Percentiles rank a stretch among this genome's conserved stretches.
Conservation (phyloP, 2,888 invertebrate genomes). For the Caenorhabditis sulstoni region DNA sequence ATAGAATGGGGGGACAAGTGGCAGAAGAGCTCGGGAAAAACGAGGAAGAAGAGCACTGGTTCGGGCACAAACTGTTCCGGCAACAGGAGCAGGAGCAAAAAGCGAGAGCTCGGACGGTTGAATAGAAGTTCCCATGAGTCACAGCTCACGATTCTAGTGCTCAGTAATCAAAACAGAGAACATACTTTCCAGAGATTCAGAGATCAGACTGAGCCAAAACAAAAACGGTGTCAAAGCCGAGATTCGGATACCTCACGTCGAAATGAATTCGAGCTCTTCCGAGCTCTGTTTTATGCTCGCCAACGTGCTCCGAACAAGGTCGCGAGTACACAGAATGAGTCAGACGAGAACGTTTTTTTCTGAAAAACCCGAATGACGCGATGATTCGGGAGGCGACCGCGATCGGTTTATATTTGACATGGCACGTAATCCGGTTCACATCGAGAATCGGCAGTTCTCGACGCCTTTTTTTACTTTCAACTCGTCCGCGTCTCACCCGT, state of each 20-base stretch:
- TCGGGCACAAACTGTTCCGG: too few relatives aligned
- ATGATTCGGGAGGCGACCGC: constrained; percentile 30
- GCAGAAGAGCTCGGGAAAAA: constrained; percentile 25
- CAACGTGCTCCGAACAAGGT: constrained; percentile 10
- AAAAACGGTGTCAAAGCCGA: too few relatives aligned
- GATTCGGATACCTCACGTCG: too few relatives aligned
- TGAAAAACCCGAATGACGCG: constrained; percentile 13
- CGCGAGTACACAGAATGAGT: constrained; percentile 17
- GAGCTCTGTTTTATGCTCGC: not conserved
- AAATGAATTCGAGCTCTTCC: not conserved
- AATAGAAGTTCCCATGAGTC: too few relatives aligned
- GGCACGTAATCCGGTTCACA: constrained; percentile 58
- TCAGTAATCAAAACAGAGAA: too few relatives aligned
- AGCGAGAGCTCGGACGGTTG: too few relatives aligned
- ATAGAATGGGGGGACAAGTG: constrained; percentile 29
- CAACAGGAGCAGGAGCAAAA: too few relatives aligned
- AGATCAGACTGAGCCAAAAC: too few relatives aligned
- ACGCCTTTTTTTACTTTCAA: constrained; percentile 29
- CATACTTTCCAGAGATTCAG: too few relatives aligned
- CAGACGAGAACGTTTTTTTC: constrained; percentile 11
- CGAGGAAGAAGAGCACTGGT: not conserved
- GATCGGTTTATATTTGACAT: constrained; percentile 57
- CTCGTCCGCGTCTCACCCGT: constrained; percentile 4
- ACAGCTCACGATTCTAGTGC: too few relatives aligned
- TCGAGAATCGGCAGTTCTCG: constrained; percentile 35